Conservation (phyloP, 2,797 vertebrate genomes). For the Pipistrellus pipistrellus region DNA sequence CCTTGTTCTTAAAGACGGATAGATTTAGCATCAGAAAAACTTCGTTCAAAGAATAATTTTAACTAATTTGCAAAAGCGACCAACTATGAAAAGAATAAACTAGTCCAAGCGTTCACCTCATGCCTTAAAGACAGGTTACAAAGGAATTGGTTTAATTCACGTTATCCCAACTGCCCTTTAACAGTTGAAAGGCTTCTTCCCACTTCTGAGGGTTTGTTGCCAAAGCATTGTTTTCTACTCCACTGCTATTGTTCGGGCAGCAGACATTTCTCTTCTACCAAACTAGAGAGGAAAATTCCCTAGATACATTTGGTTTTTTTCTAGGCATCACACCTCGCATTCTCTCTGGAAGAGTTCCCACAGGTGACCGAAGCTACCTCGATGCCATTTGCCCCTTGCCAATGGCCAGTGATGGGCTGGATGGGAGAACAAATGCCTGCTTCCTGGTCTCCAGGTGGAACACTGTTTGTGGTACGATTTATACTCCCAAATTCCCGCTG, state of each 20-base stretch:
- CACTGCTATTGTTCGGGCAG: neutral
- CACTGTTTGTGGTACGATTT: neutral
- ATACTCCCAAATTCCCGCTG: neutral
- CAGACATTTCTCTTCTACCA: constrained; percentile 13
- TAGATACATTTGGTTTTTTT: neutral
- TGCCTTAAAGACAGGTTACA: neutral
- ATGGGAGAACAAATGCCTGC: neutral
- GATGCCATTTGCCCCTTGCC: neutral
- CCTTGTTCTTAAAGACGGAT: neutral
- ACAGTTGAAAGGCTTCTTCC: neutral
- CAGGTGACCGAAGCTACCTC: neutral
- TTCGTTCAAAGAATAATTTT: neutral
- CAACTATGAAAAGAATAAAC: neutral
- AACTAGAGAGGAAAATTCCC: neutral
- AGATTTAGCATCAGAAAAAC: neutral
- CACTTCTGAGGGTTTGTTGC: neutral
- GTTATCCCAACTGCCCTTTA: neutral
- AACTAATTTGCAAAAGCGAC: neutral
- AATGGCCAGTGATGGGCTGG: neutral
- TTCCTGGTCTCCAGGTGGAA: neutral
- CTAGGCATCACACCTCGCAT: neutral
- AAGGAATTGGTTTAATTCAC: constrained; percentile 30
- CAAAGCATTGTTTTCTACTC: neutral
- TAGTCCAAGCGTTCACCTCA: neutral
- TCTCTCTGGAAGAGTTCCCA: neutral